Evolutionary conservation across 2,888 invertebrate genomes (phyloP), one percentile per base, ranked within the genome.

Genomic region (Hydrotaea diabolus): DNA sequence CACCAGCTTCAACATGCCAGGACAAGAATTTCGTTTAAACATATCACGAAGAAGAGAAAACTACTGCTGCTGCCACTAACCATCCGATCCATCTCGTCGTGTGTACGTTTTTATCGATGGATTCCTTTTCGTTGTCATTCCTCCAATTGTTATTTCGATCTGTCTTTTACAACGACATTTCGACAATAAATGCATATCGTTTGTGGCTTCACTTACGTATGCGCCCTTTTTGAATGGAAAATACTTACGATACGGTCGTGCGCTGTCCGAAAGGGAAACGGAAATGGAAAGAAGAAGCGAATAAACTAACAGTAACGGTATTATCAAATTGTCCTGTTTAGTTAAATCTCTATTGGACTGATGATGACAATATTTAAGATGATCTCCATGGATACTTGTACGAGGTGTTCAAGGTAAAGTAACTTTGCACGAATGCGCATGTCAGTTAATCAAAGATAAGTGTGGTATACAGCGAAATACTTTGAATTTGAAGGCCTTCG

Each of bases 261-360:
- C 7, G 55, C 8, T 23, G 23, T 9, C 9, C 21, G 13, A n/a
- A 71, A 23, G 3, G 43, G 69, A 21, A 75, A 59, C 59, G 26
- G 26, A 59, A 59, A 26, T 59, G 26, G 15, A 26, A 8, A 8
- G 21, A 59, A 17, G 57, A 69, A 77, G n/a, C n/a, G n/a, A 69
- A 76, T 15, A 11, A 59, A 59, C 13, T 62, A 83, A 77, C 62
- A 80, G 77, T 53, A 77, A 80, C 80, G 69, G 31, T 64, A 83
- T 80, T 83, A 74, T 80, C 83, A 74, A 83, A 83, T 77, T 77
- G 80, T 80, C 83, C 77, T 74, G 77, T 80, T 77, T 69, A 69
- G 76, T 80, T 72, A 66, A 83, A 80, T 80, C 77, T 80, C 77
- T 80, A 84, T 84, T 84, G 46, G 77, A 71, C 9, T 59, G 59